Evolutionary conservation across 2,797 vertebrate species (phyloP).

Genomic region (Pagetopsis macropterus): DNA sequence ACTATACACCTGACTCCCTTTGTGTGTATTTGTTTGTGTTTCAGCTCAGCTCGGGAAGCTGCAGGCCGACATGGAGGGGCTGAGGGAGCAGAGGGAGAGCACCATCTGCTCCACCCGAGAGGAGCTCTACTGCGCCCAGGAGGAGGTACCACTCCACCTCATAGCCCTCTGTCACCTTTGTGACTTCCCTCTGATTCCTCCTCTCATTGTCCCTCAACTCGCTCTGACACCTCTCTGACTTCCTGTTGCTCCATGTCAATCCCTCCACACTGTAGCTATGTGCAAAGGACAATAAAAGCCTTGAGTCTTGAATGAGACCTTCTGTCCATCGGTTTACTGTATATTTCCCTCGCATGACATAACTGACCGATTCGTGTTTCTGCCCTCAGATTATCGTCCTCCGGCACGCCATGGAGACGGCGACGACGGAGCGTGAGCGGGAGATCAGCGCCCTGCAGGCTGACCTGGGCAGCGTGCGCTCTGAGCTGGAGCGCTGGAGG

Average conservation of each 20-base stretch:
- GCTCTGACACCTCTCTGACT: not conserved
- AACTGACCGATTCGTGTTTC: not conserved
- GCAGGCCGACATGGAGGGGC: slow-evolving; percentile 91
- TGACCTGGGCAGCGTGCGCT: slow-evolving; percentile 86
- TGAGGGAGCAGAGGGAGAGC: slow-evolving; percentile 92
- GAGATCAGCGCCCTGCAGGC: slow-evolving; percentile 89
- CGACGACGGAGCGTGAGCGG: slow-evolving; percentile 87
- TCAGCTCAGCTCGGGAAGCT: slow-evolving; percentile 91
- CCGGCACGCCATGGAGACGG: slow-evolving; percentile 88
- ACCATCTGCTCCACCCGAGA: slow-evolving; percentile 90
- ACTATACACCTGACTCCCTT: not conserved
- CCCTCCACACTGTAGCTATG: too few species aligned
- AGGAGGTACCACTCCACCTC: slow-evolving; percentile 78
- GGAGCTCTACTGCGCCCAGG: slow-evolving; percentile 91
- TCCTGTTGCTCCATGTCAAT: not conserved
- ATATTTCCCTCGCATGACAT: not conserved
- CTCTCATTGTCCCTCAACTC: not conserved
- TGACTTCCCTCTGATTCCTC: not conserved
- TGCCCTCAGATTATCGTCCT: slow-evolving; percentile 85
- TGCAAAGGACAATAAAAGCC: too few species aligned
- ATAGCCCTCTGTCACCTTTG: not conserved
- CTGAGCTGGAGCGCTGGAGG: slow-evolving; percentile 91
- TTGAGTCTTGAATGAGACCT: too few species aligned
- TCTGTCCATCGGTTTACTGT: not conserved
- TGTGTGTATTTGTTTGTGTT: slow-evolving; percentile 30